Evolutionary conservation across 1,140 invertebrate species (phyloP).

Genomic region (Asobara japonica): DNA sequence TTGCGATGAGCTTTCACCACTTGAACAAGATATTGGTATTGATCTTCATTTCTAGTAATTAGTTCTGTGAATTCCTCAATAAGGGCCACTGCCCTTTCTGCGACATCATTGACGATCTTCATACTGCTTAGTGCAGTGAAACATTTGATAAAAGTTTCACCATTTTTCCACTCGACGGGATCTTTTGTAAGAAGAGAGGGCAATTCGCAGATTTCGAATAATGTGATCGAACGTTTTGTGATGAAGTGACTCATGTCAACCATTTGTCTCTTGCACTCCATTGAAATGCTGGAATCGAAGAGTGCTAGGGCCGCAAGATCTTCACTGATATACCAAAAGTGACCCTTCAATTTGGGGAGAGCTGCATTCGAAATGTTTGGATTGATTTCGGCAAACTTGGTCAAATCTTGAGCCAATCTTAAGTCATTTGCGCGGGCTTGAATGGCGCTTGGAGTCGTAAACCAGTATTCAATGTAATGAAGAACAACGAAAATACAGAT

Average conservation of each 20-base stretch:
- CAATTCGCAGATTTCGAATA: constrained; percentile 21
- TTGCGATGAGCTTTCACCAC: constrained; percentile 45
- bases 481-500: constrained; percentile 34
- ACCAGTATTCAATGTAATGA: constrained; percentile 35
- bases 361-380: constrained; percentile 32
- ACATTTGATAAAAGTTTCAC: constrained; percentile 17
- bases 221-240: constrained; percentile 14
- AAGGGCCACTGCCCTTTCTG: constrained; percentile 53
- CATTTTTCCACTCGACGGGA: background rate
- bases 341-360: constrained; percentile 39
- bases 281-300: constrained; percentile 45
- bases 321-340: constrained; percentile 49
- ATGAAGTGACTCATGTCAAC: constrained; percentile 27
- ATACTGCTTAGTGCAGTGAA: constrained; percentile 5
- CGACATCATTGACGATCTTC: constrained; percentile 49
- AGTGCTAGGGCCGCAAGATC: constrained; percentile 41
- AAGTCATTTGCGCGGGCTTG: constrained; percentile 29
- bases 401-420: constrained; percentile 20
- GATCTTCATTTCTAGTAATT: constrained; percentile 46
- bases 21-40: constrained; percentile 47
- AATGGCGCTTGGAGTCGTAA: constrained; percentile 26
- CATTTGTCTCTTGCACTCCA: constrained; percentile 38
- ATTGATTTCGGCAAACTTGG: constrained; percentile 34
- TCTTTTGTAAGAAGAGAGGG: constrained; percentile 7
- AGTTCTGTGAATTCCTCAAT: constrained; percentile 52